phyloP scores from a whole-genome alignment of 2,888 invertebrate genomes.

The Oligia latruncula region DNA sequence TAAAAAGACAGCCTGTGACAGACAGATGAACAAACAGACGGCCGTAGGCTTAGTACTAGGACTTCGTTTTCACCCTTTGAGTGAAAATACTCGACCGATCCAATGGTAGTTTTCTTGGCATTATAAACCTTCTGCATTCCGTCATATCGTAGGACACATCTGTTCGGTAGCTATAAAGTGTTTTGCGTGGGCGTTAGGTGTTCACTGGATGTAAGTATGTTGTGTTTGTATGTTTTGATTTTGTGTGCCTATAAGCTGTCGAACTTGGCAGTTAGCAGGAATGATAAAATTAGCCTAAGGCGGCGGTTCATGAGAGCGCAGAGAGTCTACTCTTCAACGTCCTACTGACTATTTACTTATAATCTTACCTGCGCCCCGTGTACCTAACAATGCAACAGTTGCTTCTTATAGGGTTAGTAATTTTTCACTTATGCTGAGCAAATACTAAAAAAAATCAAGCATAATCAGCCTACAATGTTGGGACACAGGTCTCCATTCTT shows the following conservation, averaged over 20 bases:
- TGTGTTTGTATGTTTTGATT: conserved; percentile 38
- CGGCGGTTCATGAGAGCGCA: too few relatives aligned
- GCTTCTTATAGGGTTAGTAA: background rate
- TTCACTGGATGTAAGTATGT: conserved; percentile 32
- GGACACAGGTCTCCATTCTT: background rate
- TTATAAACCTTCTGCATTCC: conserved; percentile 34
- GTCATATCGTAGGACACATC: conserved; percentile 22
- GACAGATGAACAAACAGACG: background rate
- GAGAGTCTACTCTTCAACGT: background rate
- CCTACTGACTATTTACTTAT: background rate
- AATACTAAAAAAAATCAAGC: background rate
- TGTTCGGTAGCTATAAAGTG: conserved; percentile 41
- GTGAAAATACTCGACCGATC: background rate
- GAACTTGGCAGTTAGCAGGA: background rate
- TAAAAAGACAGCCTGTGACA: background rate
- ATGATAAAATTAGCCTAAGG: background rate
- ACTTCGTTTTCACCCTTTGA: background rate
- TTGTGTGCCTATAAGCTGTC: conserved; percentile 17
- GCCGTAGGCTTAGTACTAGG: background rate
- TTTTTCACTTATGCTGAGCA: too few relatives aligned
- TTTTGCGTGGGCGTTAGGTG: conserved; percentile 46
- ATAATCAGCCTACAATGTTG: background rate
- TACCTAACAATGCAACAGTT: background rate
- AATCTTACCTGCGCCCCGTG: background rate
- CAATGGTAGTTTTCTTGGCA: background rate